Percentiles rank a stretch among this genome's conserved stretches.
Evolutionary conservation across 2,797 vertebrate species (phyloP).

Genomic region (Scleropages formosus): DNA sequence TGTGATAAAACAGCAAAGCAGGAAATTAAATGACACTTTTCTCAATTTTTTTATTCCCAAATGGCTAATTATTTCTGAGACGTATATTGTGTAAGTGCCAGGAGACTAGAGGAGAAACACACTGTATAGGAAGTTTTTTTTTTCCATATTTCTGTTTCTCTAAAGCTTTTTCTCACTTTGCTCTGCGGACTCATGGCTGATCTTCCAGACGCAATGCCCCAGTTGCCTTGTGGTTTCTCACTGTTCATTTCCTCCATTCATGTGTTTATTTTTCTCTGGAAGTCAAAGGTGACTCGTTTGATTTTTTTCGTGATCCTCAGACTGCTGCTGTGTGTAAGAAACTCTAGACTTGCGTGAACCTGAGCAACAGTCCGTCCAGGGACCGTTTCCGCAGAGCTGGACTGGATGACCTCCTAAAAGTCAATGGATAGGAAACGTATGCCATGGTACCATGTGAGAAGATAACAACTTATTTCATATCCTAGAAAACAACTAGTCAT

Average conservation of each 20-base stretch:
- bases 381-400: too few relatives aligned
- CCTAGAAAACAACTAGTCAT: too few relatives aligned
- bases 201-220: background rate
- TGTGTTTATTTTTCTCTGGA: background rate
- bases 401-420: too few relatives aligned
- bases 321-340: too few relatives aligned
- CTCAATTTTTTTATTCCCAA: background rate
- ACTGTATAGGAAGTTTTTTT: background rate
- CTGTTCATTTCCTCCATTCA: background rate
- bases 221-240: slow-evolving; percentile 10
- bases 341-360: too few relatives aligned
- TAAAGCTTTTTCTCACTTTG: background rate
- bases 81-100: slow-evolving; percentile 22
- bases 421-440: too few relatives aligned
- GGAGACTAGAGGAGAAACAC: background rate
- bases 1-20: slow-evolving; percentile 9
- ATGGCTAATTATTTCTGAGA: slow-evolving; percentile 17
- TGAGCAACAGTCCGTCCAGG: background rate
- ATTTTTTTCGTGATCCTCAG: too few relatives aligned
- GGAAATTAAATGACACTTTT: background rate
- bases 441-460: too few relatives aligned
- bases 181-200: slow-evolving; percentile 9
- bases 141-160: background rate
- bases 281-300: background rate
- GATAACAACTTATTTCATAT: too few relatives aligned